phyloP scores from a whole-genome alignment of 1,140 invertebrate species.

The Aphidius gifuensis region DNA sequence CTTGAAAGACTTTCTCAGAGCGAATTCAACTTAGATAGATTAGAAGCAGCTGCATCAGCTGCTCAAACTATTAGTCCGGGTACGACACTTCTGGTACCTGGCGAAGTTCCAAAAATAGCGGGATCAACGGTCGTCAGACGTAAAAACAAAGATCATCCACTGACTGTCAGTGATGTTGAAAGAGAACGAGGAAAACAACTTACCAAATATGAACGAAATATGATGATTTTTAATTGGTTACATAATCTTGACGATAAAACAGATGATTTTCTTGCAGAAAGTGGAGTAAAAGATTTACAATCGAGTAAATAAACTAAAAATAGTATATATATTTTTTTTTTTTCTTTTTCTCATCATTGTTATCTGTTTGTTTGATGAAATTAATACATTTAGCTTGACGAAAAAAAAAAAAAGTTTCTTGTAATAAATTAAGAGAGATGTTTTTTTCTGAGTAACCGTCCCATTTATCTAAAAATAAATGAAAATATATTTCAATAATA shows the following conservation, averaged over 20 bases:
- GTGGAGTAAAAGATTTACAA: neutral
- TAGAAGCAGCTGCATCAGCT: conserved; percentile 62
- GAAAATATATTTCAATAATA: no score
- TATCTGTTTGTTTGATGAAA: no score
- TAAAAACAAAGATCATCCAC: conserved; percentile 55
- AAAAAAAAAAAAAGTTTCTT: no score
- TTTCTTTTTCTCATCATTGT: no score
- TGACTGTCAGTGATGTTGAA: conserved; percentile 77
- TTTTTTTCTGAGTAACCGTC: no score
- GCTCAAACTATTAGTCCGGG: conserved; percentile 46
- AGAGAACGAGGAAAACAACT: conserved; percentile 77
- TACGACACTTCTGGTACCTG: conserved; percentile 58
- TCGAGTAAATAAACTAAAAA: no score
- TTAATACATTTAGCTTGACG: no score
- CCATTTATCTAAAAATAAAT: no score
- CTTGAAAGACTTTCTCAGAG: conserved; percentile 77
- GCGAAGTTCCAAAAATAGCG: conserved; percentile 38
- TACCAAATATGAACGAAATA: conserved; percentile 83
- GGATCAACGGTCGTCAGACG: conserved; percentile 33
- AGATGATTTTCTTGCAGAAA: conserved; percentile 52
- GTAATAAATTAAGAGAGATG: no score
- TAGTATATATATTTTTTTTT: no score
- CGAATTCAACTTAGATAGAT: conserved; percentile 74
- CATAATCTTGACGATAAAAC: conserved; percentile 74
- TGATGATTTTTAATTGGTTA: conserved; percentile 92